Percentiles rank a stretch among this genome's conserved stretches.
Conservation (phyloP, 2,113 vertebrate species). For the Tragelaphus strepsiceros region DNA sequence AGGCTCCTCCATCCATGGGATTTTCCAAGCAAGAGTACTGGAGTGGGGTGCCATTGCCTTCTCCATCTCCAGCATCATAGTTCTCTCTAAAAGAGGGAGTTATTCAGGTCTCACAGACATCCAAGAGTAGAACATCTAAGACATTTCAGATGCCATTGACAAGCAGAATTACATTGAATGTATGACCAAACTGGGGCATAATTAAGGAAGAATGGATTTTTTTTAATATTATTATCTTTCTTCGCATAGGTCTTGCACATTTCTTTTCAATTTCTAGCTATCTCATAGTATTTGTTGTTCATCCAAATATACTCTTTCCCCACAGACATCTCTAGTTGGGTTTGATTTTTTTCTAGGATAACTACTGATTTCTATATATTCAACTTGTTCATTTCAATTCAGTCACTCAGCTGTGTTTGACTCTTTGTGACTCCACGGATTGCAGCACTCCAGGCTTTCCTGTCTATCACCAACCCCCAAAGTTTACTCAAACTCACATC, state of each 20-base stretch:
- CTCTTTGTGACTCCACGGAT: background rate
- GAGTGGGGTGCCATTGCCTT: too few species aligned
- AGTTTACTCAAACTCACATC: background rate
- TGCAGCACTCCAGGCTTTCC: background rate
- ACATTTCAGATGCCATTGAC: accelerated
- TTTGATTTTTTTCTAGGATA: background rate
- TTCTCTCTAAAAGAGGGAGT: background rate
- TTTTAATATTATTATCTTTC: background rate
- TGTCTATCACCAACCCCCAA: background rate
- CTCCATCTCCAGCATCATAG: background rate
- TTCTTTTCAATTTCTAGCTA: background rate
- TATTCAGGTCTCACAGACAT: background rate
- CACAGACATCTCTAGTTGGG: background rate
- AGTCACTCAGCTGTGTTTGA: accelerated
- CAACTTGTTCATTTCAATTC: background rate
- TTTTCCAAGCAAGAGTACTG: too few species aligned
- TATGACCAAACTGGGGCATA: background rate
- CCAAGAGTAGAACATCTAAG: background rate
- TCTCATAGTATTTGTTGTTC: background rate
- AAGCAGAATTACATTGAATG: background rate
- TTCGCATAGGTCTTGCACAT: background rate
- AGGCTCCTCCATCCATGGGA: too few species aligned
- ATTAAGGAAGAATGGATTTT: background rate
- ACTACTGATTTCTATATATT: background rate
- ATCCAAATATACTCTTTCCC: background rate